Evolutionary conservation across 2,113 vertebrate genomes (phyloP).

Genomic region (Melanocharis versteri): DNA sequence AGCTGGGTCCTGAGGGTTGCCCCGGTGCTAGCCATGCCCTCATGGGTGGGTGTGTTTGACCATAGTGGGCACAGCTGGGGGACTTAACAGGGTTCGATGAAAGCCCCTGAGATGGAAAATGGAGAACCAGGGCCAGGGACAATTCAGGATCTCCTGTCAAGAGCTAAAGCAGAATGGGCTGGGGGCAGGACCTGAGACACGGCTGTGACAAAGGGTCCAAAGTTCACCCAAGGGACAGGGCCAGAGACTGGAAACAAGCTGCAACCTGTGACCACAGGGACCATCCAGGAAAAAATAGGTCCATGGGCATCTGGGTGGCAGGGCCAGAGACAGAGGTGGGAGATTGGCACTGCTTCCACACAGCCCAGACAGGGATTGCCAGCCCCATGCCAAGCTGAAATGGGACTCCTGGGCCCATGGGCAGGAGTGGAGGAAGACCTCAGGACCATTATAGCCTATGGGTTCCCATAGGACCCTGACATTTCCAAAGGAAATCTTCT

Average conservation of each 20-base stretch:
- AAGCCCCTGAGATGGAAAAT: not conserved
- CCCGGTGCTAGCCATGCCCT: not conserved
- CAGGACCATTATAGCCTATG: not conserved
- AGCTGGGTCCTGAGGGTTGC: not conserved
- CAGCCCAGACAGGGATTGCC: no score
- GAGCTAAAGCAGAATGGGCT: not conserved
- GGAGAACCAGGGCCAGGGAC: not conserved
- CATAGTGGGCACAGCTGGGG: accelerated
- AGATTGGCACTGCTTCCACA: not conserved
- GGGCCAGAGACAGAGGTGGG: not conserved
- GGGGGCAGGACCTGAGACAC: not conserved
- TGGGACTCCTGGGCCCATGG: not conserved
- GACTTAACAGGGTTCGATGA: not conserved
- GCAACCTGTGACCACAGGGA: not conserved
- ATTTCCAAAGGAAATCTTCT: not conserved
- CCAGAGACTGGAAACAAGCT: not conserved
- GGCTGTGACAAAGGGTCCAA: not conserved
- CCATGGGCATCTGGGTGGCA: not conserved
- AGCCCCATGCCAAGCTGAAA: not conserved
- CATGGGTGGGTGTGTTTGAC: not conserved
- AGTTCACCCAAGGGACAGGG: not conserved
- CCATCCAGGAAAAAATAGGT: not conserved
- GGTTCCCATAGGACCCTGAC: not conserved
- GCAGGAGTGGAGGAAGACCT: not conserved
- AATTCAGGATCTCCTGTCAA: not conserved